Evolutionary conservation across 2,888 invertebrate genomes (phyloP).

Genomic region (Anorthoa munda): DNA sequence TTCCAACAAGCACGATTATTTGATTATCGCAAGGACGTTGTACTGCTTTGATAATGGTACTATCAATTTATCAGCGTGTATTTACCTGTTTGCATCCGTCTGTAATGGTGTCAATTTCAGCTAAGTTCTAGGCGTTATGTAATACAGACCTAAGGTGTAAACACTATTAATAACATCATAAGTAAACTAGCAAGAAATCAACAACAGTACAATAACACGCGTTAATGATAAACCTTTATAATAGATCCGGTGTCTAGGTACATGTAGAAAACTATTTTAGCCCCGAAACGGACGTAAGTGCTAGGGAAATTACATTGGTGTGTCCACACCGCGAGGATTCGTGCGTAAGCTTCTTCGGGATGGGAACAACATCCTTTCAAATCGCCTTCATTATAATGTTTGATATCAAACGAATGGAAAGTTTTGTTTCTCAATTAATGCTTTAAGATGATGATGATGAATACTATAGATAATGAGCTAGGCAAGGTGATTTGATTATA

Average conservation of each 20-base stretch:
- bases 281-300: neutral
- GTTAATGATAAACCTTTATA: neutral
- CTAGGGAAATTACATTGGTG: conserved; percentile 1
- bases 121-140: neutral
- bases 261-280: conserved; percentile 1
- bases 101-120: conserved; percentile 33
- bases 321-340: neutral
- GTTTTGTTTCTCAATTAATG: neutral
- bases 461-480: conserved; percentile 8
- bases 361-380: neutral
- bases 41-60: conserved; percentile 37
- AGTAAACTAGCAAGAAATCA: conserved; percentile 11
- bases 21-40: conserved; percentile 19
- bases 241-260: neutral
- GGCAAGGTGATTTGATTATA: neutral
- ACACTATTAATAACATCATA: conserved; percentile 12
- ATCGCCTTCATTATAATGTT: neutral
- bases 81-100: conserved; percentile 18
- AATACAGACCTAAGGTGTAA: neutral
- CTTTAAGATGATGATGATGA: neutral
- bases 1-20: conserved; percentile 12
- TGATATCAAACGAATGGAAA: neutral
- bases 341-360: neutral
- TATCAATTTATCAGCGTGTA: conserved; percentile 16
- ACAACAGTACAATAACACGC: conserved; percentile 18